phyloP scores from a whole-genome alignment of 1,140 invertebrate species.

The Heliothis subflexa region DNA sequence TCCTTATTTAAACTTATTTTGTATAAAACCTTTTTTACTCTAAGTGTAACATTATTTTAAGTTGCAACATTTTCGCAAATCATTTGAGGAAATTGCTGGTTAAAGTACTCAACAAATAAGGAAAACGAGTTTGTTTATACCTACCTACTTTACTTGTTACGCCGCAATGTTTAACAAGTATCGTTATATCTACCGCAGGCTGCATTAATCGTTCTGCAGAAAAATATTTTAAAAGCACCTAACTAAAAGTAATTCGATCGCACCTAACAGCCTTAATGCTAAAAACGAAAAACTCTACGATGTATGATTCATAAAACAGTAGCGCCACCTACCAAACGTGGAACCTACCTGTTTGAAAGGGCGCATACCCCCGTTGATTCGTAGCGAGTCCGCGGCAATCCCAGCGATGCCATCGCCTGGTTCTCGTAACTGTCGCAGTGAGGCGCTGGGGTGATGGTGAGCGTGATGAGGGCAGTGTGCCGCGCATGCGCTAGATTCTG shows the following conservation, averaged over 20 bases:
- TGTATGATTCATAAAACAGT: constrained; percentile 43
- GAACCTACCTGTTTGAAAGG: constrained; percentile 97
- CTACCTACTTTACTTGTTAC: neutral
- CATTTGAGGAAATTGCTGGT: constrained; percentile 3
- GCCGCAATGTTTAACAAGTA: neutral
- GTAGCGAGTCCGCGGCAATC: constrained; percentile 98
- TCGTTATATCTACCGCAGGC: neutral
- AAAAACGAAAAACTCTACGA: constrained; percentile 34
- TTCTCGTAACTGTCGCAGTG: constrained; percentile 93
- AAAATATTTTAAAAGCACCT: neutral
- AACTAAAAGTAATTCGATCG: constrained; percentile 5
- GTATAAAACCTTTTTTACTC: constrained; percentile 17
- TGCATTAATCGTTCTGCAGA: neutral
- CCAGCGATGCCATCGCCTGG: constrained; percentile 96
- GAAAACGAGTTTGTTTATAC: constrained; percentile 2
- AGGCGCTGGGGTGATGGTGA: constrained; percentile 90
- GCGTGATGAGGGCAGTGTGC: constrained; percentile 87
- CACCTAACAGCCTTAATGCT: constrained; percentile 17
- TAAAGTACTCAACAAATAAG: neutral
- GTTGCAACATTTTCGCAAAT: constrained; percentile 15
- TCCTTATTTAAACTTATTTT: constrained; percentile 1
- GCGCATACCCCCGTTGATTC: constrained; percentile 98
- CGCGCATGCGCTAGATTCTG: constrained; percentile 91
- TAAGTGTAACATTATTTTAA: constrained; percentile 27
- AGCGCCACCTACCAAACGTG: constrained; percentile 69